Base-by-base conservation (phyloP, 2,888 invertebrate species). In the Lymantria monacha region DNA sequence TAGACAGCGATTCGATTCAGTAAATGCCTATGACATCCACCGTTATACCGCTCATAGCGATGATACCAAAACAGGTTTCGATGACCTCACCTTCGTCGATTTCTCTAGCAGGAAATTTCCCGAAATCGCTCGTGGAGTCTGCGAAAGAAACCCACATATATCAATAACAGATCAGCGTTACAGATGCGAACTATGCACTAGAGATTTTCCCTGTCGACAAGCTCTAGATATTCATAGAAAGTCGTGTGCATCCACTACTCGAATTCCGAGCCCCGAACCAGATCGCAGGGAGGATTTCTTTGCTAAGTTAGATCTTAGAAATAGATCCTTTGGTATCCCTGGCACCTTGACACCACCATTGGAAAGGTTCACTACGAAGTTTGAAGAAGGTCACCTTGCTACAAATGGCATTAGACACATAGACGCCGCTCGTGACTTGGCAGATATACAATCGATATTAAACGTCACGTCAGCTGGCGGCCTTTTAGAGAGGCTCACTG, bases 371-470 rank as follows among this genome's bases (percentile, higher is more conserved):
- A 81, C 87, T 30, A 77, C 87, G 0, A 88, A 91, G 67, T 81
- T 83, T 40, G 86, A 89, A n/a, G 86, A 88, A 56, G 76, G 73
- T 30, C 87, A 86, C 61, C 72, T 79, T 41, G 59, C 74, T 30
- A 73, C 81, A 47, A 91, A 88, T 54, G 86, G 87, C 3, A 82
- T 89, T 30, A 80, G 90, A 55, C 87, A 88, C 55, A 88, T 89
- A 33, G 94, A 94, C 66, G 91, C 92, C 59, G 93, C 93, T 30
- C 95, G 94, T 76, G 97, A 97, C 71, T 89, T 97, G 57, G 97
- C 97, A 42, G 97, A 97, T 72, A 97, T 97, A 59, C 96, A 95
- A 76, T 95, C 96, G 30, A 97, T 97, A 59, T 91, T 97, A 48
- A 95, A 95, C 15, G 94, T 96, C 63, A 95, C 96, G 31, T 95